These are phyloP conservation scores for Drosophila sulfurigaster DNA, from an alignment of 1,140 invertebrate genomes.

Conservation along the genomic window DNA sequence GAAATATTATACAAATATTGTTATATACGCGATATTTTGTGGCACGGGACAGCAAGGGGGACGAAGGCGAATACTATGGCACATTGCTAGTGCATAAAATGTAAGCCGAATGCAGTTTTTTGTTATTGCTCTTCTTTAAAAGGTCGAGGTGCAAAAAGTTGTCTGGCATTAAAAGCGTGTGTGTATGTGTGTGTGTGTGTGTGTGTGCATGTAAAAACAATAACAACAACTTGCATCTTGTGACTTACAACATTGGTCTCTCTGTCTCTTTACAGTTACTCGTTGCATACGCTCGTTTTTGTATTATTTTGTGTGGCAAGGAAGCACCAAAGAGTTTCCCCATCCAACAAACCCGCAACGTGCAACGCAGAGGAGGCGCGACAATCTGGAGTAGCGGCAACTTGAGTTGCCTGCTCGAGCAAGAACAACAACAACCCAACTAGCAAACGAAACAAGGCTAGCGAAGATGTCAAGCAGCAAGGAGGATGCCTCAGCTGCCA, in stretches of 20 bases:
- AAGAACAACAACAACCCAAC: conserved; percentile 25
- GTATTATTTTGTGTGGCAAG: conserved; percentile 51
- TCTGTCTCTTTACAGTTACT: conserved; percentile 46
- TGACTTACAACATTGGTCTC: conserved; percentile 10
- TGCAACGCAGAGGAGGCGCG: conserved; percentile 36
- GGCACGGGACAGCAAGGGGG: neutral
- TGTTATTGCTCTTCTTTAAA: neutral
- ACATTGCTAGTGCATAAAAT: conserved; percentile 28
- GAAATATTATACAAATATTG: neutral
- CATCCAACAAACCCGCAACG: conserved; percentile 40
- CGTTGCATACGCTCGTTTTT: conserved; percentile 42
- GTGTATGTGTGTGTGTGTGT: conserved; percentile 13
- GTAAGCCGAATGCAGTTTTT: conserved; percentile 36
- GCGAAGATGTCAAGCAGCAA: conserved; percentile 76
- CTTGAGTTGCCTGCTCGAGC: conserved; percentile 68
- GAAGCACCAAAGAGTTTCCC: conserved; percentile 81
- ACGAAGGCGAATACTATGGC: conserved; percentile 17
- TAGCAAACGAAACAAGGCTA: too few relatives aligned
- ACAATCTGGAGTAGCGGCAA: conserved; percentile 63
- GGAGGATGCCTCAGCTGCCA: conserved; percentile 60
- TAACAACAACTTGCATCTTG: conserved; percentile 7
- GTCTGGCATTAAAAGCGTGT: conserved; percentile 1
- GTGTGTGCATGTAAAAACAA: conserved; percentile 11
- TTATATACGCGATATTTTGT: conserved; percentile 25
- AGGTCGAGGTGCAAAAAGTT: conserved; percentile 29